Evolutionary conservation across 2,797 vertebrate species (phyloP).

Genomic region (Pangasius djambal): DNA sequence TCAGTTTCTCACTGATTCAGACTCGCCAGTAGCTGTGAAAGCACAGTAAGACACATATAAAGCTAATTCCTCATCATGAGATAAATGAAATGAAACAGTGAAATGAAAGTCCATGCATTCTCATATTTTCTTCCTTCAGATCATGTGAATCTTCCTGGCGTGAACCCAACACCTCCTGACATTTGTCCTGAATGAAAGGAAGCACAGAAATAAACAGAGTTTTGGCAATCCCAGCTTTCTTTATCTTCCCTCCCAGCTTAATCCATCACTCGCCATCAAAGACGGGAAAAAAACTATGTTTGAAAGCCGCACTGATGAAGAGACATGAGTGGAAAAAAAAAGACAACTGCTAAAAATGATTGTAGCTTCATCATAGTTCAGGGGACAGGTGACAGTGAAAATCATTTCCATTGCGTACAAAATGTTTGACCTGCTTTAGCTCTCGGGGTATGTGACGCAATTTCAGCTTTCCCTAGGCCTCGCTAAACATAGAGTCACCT

Average conservation of each 20-base stretch:
- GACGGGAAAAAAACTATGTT: slow-evolving; percentile 39
- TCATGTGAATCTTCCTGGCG: not conserved
- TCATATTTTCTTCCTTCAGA: not conserved
- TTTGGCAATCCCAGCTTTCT: slow-evolving; percentile 14
- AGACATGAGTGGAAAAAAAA: slow-evolving; percentile 59
- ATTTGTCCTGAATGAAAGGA: slow-evolving; percentile 25
- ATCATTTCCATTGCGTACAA: slow-evolving; percentile 50
- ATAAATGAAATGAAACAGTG: not conserved
- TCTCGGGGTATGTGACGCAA: slow-evolving; percentile 66
- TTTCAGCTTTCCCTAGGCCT: slow-evolving; percentile 68
- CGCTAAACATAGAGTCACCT: slow-evolving; percentile 62
- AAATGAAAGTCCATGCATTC: not conserved
- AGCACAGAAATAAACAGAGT: slow-evolving; percentile 20
- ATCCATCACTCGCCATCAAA: slow-evolving; percentile 14
- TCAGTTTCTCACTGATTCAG: not conserved
- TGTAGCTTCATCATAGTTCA: slow-evolving; percentile 61
- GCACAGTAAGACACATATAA: not conserved
- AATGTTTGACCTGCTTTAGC: slow-evolving; percentile 67
- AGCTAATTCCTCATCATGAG: not conserved
- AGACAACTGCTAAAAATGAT: slow-evolving; percentile 50
- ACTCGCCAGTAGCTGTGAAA: not conserved
- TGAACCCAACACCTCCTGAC: slow-evolving; percentile 11
- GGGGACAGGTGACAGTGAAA: slow-evolving; percentile 60
- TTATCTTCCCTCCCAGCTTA: slow-evolving; percentile 20
- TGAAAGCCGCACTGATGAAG: slow-evolving; percentile 52